Percentiles rank a stretch among this genome's conserved stretches.
These are phyloP conservation scores for Drosophila insularis DNA, from an alignment of 1,140 invertebrate genomes.

Conservation along the genomic window DNA sequence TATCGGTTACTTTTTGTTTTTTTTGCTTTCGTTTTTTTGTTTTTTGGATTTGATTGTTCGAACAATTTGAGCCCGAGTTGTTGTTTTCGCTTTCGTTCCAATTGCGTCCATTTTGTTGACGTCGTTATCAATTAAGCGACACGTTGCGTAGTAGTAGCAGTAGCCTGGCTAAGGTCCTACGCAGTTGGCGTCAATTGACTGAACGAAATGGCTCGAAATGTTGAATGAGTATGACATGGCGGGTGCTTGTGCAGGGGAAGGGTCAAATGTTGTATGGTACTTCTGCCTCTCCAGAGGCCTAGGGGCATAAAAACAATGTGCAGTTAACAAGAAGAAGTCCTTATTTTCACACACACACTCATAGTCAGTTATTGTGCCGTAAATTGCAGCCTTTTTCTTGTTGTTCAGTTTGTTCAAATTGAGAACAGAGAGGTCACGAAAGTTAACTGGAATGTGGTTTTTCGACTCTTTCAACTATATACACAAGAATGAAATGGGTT, in stretches of 20 bases:
- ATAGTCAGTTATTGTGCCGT: conserved; percentile 49
- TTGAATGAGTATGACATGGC: neutral
- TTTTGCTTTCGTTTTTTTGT: conserved; percentile 23
- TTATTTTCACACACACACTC: conserved; percentile 7
- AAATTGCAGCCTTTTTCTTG: conserved; percentile 38
- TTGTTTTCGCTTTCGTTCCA: conserved; percentile 46
- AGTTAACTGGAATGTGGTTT: neutral
- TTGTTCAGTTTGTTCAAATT: neutral
- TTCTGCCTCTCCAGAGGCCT: conserved; percentile 11
- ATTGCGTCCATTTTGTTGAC: conserved; percentile 71
- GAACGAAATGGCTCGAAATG: conserved; percentile 56
- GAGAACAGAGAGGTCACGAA: neutral
- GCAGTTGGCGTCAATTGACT: conserved; percentile 71
- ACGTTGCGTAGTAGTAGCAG: conserved; percentile 66
- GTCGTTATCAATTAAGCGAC: conserved; percentile 78
- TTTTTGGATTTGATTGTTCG: conserved; percentile 28
- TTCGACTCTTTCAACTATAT: neutral
- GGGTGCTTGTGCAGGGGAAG: conserved; percentile 10
- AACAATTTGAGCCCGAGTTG: conserved; percentile 12
- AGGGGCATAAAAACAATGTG: conserved; percentile 60
- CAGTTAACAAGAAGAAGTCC: conserved; percentile 44
- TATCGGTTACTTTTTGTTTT: conserved; percentile 16
- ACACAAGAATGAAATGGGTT: too few species aligned
- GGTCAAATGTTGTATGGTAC: conserved; percentile 41
- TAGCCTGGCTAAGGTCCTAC: conserved; percentile 26